Conservation (phyloP, 2,888 invertebrate species). For the Micoletzkya japonica region DNA sequence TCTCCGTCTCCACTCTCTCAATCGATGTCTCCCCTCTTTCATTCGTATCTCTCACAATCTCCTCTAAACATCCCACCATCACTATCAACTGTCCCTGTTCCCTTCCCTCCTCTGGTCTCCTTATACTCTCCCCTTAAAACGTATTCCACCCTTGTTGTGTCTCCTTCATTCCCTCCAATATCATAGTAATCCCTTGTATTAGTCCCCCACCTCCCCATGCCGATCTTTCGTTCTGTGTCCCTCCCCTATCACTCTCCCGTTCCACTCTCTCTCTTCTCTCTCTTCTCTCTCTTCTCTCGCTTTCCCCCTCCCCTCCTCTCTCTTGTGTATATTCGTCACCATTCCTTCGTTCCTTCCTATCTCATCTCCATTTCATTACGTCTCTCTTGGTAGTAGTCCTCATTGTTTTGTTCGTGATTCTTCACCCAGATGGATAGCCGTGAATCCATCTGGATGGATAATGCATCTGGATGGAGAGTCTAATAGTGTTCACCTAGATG, state of each 20-base stretch:
- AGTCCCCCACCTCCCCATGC: not conserved
- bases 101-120: not conserved
- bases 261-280: not conserved
- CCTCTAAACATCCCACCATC: not conserved
- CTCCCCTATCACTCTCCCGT: slow-evolving; percentile 2
- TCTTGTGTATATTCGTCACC: not conserved
- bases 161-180: too few species aligned
- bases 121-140: slow-evolving; percentile 7
- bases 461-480: not conserved
- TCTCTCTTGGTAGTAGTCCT: not conserved
- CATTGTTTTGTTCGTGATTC: not conserved
- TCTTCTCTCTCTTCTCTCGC: not conserved
- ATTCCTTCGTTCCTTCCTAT: not conserved
- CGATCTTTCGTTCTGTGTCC: not conserved
- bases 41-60: not conserved
- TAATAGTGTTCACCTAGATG: not conserved
- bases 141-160: not conserved
- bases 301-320: not conserved
- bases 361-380: not conserved
- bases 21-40: not conserved
- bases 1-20: not conserved
- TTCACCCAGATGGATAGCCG: not conserved
- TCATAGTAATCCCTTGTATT: too few species aligned
- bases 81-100: not conserved
- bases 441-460: not conserved